Percentiles rank a stretch among this genome's conserved stretches.
Evolutionary conservation across 2,888 invertebrate genomes (phyloP).

Genomic region (Pseudeuparius sepicola): DNA sequence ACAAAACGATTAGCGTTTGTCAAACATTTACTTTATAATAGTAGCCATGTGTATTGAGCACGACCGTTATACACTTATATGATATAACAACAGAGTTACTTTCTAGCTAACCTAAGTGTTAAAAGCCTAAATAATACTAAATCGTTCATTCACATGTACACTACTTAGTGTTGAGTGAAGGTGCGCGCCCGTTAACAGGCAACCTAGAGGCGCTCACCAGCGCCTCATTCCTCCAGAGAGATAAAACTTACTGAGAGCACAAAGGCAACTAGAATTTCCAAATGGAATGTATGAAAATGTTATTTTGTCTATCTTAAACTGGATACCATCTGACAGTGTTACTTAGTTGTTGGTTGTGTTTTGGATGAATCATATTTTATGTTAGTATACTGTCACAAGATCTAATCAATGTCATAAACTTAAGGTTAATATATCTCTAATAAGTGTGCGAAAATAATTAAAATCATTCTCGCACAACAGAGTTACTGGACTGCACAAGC

Average conservation of each 20-base stretch:
- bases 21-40: too few species aligned
- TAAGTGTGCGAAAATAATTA: too few species aligned
- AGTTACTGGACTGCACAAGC: constrained; percentile 28
- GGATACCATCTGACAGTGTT: constrained; percentile 21
- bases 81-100: constrained; percentile 43
- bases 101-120: constrained; percentile 42
- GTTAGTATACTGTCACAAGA: too few species aligned
- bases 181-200: constrained; percentile 25
- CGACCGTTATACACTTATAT: constrained; percentile 40
- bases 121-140: constrained; percentile 41
- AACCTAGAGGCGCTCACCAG: constrained; percentile 25
- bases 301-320: constrained; percentile 31
- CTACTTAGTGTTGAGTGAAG: constrained; percentile 21
- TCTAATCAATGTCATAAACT: too few species aligned
- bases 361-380: too few species aligned
- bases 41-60: constrained; percentile 42
- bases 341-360: too few species aligned
- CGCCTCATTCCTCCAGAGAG: constrained; percentile 17
- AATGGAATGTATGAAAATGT: constrained; percentile 41
- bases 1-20: too few species aligned
- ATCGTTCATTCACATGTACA: constrained; percentile 24
- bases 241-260: constrained; percentile 37
- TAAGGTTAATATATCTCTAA: too few species aligned
- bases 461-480: constrained; percentile 21
- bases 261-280: constrained; percentile 40